These are phyloP conservation scores for Sebastes itinus DNA, from an alignment of 2,797 vertebrate species.

Conservation along the genomic window DNA sequence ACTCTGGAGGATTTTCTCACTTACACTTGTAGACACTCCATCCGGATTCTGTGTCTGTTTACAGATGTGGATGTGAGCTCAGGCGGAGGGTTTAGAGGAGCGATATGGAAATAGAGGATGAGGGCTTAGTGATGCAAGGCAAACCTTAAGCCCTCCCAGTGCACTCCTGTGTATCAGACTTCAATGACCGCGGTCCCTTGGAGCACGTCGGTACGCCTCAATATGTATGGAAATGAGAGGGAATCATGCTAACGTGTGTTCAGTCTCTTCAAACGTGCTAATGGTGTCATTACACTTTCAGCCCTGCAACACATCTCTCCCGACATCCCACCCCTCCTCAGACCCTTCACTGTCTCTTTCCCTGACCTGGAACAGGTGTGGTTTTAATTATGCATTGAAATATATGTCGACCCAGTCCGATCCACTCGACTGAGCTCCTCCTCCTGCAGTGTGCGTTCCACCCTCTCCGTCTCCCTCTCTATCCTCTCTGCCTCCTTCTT, in stretches of 20 bases:
- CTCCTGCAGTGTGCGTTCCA: slow-evolving; percentile 44
- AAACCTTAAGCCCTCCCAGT: slow-evolving; percentile 63
- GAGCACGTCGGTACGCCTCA: slow-evolving; percentile 58
- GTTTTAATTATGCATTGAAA: slow-evolving; percentile 82
- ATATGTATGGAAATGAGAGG: slow-evolving; percentile 84
- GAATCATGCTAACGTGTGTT: slow-evolving; percentile 76
- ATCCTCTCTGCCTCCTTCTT: slow-evolving; percentile 21
- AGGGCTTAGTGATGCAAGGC: slow-evolving; percentile 59
- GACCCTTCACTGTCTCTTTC: slow-evolving; percentile 27
- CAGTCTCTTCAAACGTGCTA: slow-evolving; percentile 73
- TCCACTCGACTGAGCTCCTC: slow-evolving; percentile 69
- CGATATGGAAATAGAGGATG: slow-evolving; percentile 64
- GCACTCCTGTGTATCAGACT: slow-evolving; percentile 64
- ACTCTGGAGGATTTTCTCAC: slow-evolving; percentile 40
- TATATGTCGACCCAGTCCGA: slow-evolving; percentile 66
- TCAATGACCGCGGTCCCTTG: slow-evolving; percentile 51
- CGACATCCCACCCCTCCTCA: slow-evolving; percentile 18
- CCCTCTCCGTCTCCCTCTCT: slow-evolving; percentile 20
- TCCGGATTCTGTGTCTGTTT: slow-evolving; percentile 56
- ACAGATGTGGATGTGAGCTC: slow-evolving; percentile 59
- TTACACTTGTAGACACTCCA: slow-evolving; percentile 54
- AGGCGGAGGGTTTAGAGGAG: slow-evolving; percentile 56
- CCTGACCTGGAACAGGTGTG: slow-evolving; percentile 74
- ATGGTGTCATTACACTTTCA: slow-evolving; percentile 69
- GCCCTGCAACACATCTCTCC: slow-evolving; percentile 18